A percentile compares a stretch with the other conserved stretches of the same genome.
Conservation (phyloP, 2,113 vertebrate genomes). For the Pseudopodoces humilis region DNA sequence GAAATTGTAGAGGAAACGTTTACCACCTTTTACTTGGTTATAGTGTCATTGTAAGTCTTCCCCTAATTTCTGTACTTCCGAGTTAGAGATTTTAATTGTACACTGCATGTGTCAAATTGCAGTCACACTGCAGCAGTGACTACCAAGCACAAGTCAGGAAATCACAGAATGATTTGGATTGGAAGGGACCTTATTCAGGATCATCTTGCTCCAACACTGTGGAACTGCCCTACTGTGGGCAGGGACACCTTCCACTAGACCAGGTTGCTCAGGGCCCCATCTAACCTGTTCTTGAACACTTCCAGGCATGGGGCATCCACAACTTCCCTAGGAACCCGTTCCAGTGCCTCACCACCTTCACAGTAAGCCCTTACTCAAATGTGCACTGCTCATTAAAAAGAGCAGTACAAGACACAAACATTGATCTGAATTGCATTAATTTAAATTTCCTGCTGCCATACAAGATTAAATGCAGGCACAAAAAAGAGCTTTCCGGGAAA, state of each 20-base stretch:
- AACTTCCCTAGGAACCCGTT: neutral
- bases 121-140: neutral
- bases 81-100: neutral
- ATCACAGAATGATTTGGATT: neutral
- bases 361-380: neutral
- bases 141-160: neutral
- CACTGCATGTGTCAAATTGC: neutral
- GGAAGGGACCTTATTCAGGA: neutral
- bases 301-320: neutral
- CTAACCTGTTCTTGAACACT: neutral
- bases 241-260: neutral
- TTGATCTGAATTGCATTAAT: neutral
- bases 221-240: neutral
- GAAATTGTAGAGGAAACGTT: neutral
- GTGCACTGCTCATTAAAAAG: neutral
- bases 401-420: neutral
- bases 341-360: neutral
- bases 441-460: neutral
- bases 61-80: neutral
- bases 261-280: neutral
- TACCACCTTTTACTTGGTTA: neutral
- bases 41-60: neutral
- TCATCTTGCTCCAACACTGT: neutral
- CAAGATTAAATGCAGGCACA: neutral
- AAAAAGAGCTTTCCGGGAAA: neutral